Percentiles rank a stretch among this genome's conserved stretches.
Evolutionary conservation across 1,140 invertebrate genomes (phyloP).

Genomic region (Euglossa dilemma): DNA sequence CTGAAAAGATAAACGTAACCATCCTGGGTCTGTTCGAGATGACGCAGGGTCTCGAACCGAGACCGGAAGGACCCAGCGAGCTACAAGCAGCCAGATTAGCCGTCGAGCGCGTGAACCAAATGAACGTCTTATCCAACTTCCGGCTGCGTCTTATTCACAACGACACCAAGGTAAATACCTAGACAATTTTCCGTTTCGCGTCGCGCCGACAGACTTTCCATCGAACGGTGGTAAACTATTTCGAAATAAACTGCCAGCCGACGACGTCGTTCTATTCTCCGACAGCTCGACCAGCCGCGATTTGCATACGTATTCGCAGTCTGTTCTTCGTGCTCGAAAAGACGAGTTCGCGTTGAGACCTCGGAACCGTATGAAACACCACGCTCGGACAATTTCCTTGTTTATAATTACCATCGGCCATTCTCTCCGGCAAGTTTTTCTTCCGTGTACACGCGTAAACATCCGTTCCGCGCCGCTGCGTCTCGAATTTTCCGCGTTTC

Average conservation of each 20-base stretch:
- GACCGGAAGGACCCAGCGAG: constrained; percentile 88
- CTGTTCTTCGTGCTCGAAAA: not conserved
- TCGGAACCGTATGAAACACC: not conserved
- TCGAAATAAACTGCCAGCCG: constrained; percentile 16
- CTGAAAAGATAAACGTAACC: constrained; percentile 77
- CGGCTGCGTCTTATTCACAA: constrained; percentile 88
- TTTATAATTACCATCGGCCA: not conserved
- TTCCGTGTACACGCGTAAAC: not conserved
- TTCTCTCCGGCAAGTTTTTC: not conserved
- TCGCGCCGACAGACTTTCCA: not conserved
- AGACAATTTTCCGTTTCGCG: not conserved
- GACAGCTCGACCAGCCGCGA: constrained; percentile 3
- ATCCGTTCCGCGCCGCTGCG: not conserved
- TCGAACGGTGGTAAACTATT: constrained; percentile 6
- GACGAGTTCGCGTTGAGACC: not conserved
- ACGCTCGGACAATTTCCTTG: not conserved
- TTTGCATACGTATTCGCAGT: not conserved
- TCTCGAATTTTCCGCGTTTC: not conserved
- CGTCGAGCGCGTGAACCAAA: constrained; percentile 88
- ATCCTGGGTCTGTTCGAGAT: constrained; percentile 90
- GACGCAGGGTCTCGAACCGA: constrained; percentile 82
- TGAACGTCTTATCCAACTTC: constrained; percentile 87
- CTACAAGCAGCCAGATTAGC: constrained; percentile 89
- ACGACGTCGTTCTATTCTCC: constrained; percentile 17
- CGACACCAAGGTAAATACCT: constrained; percentile 90